Base-by-base conservation (phyloP, 1,140 invertebrate genomes). In the Dysdera silvatica region DNA sequence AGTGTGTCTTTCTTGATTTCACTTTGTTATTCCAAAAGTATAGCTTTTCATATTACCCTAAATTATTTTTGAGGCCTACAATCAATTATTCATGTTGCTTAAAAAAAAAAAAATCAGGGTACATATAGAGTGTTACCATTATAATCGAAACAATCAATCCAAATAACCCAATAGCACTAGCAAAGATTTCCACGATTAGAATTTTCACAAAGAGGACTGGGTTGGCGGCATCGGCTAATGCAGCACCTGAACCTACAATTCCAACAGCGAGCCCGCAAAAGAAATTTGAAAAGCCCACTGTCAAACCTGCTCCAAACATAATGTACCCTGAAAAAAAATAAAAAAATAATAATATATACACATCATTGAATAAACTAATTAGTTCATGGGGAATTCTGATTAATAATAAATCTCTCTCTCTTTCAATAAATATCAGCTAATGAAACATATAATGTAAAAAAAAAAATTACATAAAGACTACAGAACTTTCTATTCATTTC, bases 61-160 rank as follows among this genome's bases (percentile, higher is more conserved):
- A n/a, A n/a, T n/a, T n/a, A n/a, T n/a, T n/a, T n/a, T n/a, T n/a
- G n/a, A n/a, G n/a, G n/a, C n/a, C n/a, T n/a, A n/a, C n/a, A n/a
- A n/a, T n/a, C n/a, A n/a, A n/a, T n/a, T n/a, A n/a, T n/a, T n/a
- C n/a, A n/a, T n/a, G n/a, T n/a, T n/a, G n/a, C n/a, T n/a, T n/a
- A 4, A 67, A 63, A 56, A 52, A 23, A 67, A 52, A 70, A 61
- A 63, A 31, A 41, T 49, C 56, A 26, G 28, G 52, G 29, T 43
- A 43, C 37, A 47, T 23, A 56, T 14, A 37, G 41, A 41, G 61
- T 69, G 67, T 73, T 74, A 81, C 82, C 82, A 95, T 90, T 75
- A 97, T 91, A 79, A 98, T 95, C 66, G 91, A 91, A 58, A 98
- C 92, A 78, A 98, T 98, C n/a, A 98, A 82, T 61, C 95, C 95